Conservation (phyloP, 64 coral and sea anemone genomes). For the Dendrophyllia cribrosa region DNA sequence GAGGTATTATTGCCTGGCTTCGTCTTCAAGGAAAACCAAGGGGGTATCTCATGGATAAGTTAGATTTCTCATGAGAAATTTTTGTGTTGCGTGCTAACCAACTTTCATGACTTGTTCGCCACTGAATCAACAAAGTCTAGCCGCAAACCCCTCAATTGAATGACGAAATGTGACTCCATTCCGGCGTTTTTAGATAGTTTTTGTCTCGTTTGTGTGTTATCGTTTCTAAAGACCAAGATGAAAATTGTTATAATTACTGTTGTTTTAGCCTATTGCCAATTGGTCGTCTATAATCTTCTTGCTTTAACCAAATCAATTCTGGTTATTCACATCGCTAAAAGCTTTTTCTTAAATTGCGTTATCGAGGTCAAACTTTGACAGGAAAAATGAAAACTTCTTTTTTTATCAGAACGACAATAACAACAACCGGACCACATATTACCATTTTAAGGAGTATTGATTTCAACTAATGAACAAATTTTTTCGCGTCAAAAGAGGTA, state of each 20-base stretch:
- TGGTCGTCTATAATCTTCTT: not conserved
- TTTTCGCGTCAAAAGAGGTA: not conserved
- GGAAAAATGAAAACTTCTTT: not conserved
- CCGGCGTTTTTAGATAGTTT: not conserved
- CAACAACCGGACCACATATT: not conserved
- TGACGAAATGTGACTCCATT: slow-evolving; percentile 21
- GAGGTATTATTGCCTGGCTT: not conserved
- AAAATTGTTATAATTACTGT: not conserved
- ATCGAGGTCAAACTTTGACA: not conserved
- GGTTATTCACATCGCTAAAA: not conserved
- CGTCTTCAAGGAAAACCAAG: not conserved
- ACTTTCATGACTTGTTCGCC: not conserved
- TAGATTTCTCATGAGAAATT: not conserved
- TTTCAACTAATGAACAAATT: slow-evolving; percentile 32
- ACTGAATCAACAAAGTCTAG: slow-evolving; percentile 33
- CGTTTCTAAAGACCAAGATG: not conserved
- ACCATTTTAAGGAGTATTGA: slow-evolving; percentile 15
- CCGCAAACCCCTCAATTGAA: not conserved
- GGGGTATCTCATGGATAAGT: not conserved
- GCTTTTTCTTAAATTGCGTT: not conserved
- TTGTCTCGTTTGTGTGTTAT: not conserved
- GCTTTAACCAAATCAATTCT: not conserved
- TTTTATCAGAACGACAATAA: not conserved
- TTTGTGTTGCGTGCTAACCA: slow-evolving; percentile 12
- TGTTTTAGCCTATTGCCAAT: not conserved